phyloP scores from a whole-genome alignment of 2,113 vertebrate species.

The Halcyon senegalensis region DNA sequence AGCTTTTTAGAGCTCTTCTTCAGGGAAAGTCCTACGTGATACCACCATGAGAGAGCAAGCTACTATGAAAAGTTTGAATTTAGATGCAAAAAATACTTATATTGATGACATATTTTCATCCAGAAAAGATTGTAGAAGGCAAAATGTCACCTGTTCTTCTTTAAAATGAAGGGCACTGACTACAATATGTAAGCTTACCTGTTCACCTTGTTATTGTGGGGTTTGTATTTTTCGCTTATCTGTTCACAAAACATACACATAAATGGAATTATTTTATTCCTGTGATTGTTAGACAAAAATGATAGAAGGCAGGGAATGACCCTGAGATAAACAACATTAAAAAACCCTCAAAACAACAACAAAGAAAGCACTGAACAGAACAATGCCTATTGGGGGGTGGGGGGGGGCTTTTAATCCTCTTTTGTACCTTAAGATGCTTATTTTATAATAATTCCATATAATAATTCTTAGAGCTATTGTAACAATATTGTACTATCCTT shows the following conservation, averaged over 20 bases:
- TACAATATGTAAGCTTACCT: not conserved
- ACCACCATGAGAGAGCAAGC: not conserved
- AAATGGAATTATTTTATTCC: slow-evolving; percentile 14
- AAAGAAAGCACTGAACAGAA: slow-evolving; percentile 12
- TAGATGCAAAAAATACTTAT: not conserved
- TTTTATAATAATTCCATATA: not conserved
- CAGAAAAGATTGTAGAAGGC: not conserved
- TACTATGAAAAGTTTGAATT: not conserved
- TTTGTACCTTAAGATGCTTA: slow-evolving; percentile 5
- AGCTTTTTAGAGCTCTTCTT: not conserved
- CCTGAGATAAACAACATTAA: not conserved
- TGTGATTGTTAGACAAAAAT: not conserved
- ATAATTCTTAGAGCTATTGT: not conserved
- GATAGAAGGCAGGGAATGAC: slow-evolving; percentile 20
- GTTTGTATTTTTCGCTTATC: slow-evolving; percentile 4
- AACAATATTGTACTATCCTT: not conserved
- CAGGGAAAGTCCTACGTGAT: not conserved
- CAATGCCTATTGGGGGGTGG: not conserved
- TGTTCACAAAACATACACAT: not conserved
- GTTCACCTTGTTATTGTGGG: not conserved
- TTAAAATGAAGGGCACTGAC: not conserved
- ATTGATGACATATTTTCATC: slow-evolving; percentile 33
- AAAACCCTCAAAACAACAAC: not conserved
- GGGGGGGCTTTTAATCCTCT: not conserved
- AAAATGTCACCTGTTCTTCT: not conserved